Conservation (phyloP, 2,113 vertebrate species). For the Podilymbus podiceps region DNA sequence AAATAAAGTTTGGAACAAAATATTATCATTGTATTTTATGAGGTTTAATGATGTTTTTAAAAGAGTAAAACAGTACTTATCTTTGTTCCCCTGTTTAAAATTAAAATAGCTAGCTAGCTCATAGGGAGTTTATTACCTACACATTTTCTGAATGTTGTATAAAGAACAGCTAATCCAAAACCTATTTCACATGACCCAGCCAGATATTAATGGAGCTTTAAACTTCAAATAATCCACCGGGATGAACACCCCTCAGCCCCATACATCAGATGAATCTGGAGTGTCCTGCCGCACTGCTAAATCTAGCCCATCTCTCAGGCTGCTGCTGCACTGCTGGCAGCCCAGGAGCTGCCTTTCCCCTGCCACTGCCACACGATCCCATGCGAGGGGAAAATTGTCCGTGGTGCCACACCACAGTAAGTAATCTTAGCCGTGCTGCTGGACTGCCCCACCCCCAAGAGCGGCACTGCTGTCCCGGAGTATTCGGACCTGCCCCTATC, state of each 20-base stretch:
- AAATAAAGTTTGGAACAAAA: background rate
- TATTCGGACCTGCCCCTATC: no score
- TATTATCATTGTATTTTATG: background rate
- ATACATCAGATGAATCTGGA: background rate
- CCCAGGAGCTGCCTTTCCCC: background rate
- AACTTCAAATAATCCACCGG: background rate
- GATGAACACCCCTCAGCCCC: background rate
- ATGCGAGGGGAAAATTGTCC: background rate
- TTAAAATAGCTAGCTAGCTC: background rate
- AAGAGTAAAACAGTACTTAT: background rate
- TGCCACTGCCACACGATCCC: background rate
- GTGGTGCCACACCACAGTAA: background rate
- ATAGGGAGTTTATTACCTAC: background rate
- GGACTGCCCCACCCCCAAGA: background rate
- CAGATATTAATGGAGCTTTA: background rate
- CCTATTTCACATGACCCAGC: background rate
- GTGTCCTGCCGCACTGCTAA: background rate
- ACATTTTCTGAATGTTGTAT: background rate
- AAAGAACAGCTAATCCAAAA: background rate
- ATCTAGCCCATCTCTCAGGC: background rate
- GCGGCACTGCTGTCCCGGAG: no score
- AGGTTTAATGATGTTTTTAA: background rate
- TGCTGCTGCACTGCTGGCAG: background rate
- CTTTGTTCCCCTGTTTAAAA: background rate
- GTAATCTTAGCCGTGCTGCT: background rate